phyloP scores from a whole-genome alignment of 2,797 vertebrate species.

The Tapera naevia region DNA sequence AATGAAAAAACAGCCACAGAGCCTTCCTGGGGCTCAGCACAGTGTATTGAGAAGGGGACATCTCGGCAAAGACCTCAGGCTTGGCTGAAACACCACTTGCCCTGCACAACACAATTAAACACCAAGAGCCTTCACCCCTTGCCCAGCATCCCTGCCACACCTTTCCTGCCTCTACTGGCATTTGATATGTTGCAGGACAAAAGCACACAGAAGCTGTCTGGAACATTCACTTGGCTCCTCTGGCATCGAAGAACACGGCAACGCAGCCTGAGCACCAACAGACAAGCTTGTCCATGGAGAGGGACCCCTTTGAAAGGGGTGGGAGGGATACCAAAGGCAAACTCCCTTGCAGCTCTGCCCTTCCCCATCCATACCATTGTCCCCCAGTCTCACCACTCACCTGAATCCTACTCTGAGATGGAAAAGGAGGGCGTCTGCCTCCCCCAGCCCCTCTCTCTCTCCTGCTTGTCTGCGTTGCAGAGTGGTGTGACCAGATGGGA shows the following conservation, averaged over 20 bases:
- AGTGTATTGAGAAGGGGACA: background rate
- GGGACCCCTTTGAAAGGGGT: background rate
- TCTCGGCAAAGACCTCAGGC: background rate
- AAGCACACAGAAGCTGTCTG: background rate
- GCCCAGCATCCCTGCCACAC: background rate
- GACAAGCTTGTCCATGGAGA: background rate
- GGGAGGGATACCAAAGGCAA: background rate
- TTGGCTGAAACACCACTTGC: background rate
- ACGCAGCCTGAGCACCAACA: accelerated
- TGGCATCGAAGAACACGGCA: background rate
- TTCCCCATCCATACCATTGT: background rate
- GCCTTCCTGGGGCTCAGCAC: background rate
- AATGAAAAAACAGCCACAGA: background rate
- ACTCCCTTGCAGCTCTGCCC: background rate
- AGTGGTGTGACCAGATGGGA: background rate
- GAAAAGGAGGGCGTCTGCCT: background rate
- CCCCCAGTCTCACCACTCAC: constrained; percentile 38
- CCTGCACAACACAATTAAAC: background rate
- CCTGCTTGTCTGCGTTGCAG: background rate
- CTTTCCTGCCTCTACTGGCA: background rate
- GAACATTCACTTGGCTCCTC: background rate
- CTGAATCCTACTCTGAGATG: background rate
- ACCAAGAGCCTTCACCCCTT: background rate
- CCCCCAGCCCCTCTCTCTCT: background rate
- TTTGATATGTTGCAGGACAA: background rate